Conservation (phyloP, 2,797 vertebrate species). For the Neosilurus mollespiculum region DNA sequence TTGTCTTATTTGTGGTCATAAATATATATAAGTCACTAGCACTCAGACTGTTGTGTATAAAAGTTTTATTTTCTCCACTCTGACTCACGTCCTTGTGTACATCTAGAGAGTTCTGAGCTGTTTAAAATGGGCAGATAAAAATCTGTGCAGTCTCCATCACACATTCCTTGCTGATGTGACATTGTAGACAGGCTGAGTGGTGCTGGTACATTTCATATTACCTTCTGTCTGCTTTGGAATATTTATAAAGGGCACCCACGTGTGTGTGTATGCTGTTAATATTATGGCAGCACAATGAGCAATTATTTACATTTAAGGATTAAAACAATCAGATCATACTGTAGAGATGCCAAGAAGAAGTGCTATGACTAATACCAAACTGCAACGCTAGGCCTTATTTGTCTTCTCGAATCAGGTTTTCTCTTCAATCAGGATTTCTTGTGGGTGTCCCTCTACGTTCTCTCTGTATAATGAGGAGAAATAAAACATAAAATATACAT, state of each 20-base stretch:
- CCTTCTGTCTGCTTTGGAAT: background rate
- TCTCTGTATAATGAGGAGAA: slow-evolving; percentile 59
- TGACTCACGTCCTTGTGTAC: slow-evolving; percentile 26
- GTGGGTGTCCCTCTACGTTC: slow-evolving; percentile 51
- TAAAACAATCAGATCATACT: background rate
- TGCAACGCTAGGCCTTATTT: background rate
- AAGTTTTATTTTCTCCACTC: slow-evolving; percentile 61
- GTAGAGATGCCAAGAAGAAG: slow-evolving; percentile 7
- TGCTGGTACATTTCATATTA: slow-evolving; percentile 21
- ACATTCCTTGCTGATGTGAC: slow-evolving; percentile 20
- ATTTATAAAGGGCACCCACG: slow-evolving; percentile 14
- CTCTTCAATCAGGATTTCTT: slow-evolving; percentile 46
- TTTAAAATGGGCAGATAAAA: slow-evolving; percentile 37
- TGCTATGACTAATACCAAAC: slow-evolving; percentile 6
- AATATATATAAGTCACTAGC: slow-evolving; percentile 53
- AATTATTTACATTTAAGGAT: slow-evolving; percentile 11
- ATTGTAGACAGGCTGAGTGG: slow-evolving; percentile 10
- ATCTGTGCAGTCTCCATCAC: slow-evolving; percentile 26
- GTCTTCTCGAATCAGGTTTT: slow-evolving; percentile 56
- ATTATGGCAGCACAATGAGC: background rate
- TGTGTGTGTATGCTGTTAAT: slow-evolving; percentile 7
- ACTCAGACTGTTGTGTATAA: slow-evolving; percentile 53
- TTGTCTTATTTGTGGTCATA: slow-evolving; percentile 27
- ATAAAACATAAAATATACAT: background rate
- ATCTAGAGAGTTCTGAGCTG: slow-evolving; percentile 21